Percentiles rank a stretch among this genome's conserved stretches.
Evolutionary conservation across 1,140 invertebrate species (phyloP).

Genomic region (Hestina assimilis): DNA sequence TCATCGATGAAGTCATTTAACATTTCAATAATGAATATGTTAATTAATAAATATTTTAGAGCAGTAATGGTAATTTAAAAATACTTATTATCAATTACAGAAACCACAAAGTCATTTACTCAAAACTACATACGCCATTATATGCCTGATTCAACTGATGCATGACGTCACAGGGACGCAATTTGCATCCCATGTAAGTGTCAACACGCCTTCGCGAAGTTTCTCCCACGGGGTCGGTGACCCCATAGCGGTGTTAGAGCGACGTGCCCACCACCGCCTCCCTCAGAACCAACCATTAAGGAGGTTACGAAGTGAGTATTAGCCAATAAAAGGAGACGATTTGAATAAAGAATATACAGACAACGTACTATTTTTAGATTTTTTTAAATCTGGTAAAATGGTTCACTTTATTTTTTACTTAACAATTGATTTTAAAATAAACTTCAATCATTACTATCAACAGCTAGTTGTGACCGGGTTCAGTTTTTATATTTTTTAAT

Average conservation of each 20-base stretch:
- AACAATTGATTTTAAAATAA: no score
- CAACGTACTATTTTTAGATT: no score
- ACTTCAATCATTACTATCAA: no score
- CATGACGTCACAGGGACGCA: slow-evolving; percentile 37
- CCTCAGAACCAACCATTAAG: slow-evolving; percentile 29
- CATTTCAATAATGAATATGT: no score
- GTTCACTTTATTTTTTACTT: no score
- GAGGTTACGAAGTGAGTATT: slow-evolving; percentile 43
- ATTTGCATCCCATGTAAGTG: slow-evolving; percentile 69
- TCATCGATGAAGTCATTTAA: no score
- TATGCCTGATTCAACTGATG: slow-evolving; percentile 5
- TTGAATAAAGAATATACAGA: neutral
- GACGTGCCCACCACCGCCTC: slow-evolving; percentile 30
- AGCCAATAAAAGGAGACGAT: neutral
- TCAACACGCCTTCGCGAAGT: slow-evolving; percentile 64
- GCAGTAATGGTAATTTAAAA: neutral
- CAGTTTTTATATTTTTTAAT: no score
- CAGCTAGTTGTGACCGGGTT: no score
- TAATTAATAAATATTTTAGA: no score
- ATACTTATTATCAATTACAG: slow-evolving; percentile 15
- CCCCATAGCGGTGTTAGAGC: slow-evolving; percentile 38
- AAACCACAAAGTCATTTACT: slow-evolving; percentile 10
- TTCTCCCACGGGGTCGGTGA: slow-evolving; percentile 73
- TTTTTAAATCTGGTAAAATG: no score
- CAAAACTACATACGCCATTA: neutral